Evolutionary conservation across 2,113 vertebrate genomes (phyloP).

Genomic region (Rhipidura dahli): DNA sequence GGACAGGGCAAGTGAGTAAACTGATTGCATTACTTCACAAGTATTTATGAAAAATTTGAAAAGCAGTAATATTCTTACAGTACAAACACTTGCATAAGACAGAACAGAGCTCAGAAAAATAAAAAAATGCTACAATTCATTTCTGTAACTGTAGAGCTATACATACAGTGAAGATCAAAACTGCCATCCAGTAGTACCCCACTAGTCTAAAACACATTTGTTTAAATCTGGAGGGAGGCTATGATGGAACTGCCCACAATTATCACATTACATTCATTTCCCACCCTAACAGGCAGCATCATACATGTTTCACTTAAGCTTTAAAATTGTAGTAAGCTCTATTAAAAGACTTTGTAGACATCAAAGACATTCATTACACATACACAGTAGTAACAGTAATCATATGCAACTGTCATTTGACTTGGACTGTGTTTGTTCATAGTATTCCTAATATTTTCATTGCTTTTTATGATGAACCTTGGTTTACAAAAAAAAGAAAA

Average conservation of each 20-base stretch:
- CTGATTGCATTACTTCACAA: conserved; percentile 50
- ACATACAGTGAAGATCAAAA: background rate
- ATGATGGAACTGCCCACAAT: background rate
- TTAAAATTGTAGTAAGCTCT: background rate
- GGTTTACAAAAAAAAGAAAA: background rate
- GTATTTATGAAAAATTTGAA: conserved; percentile 48
- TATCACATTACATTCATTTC: background rate
- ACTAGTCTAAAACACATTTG: background rate
- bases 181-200: background rate
- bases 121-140: background rate
- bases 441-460: background rate
- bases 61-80: conserved; percentile 51
- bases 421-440: background rate
- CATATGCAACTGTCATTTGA: background rate
- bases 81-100: conserved; percentile 34
- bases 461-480: background rate
- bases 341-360: background rate
- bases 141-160: conserved; percentile 7
- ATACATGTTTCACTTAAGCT: background rate
- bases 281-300: background rate
- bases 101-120: conserved; percentile 7
- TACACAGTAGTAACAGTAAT: background rate
- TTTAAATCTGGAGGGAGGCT: background rate
- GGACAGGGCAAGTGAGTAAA: conserved; percentile 66
- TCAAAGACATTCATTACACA: background rate